Percentiles rank a stretch among this genome's conserved stretches.
These are phyloP conservation scores for Nomada fucata DNA, from an alignment of 2,888 invertebrate genomes.

Conservation along the genomic window DNA sequence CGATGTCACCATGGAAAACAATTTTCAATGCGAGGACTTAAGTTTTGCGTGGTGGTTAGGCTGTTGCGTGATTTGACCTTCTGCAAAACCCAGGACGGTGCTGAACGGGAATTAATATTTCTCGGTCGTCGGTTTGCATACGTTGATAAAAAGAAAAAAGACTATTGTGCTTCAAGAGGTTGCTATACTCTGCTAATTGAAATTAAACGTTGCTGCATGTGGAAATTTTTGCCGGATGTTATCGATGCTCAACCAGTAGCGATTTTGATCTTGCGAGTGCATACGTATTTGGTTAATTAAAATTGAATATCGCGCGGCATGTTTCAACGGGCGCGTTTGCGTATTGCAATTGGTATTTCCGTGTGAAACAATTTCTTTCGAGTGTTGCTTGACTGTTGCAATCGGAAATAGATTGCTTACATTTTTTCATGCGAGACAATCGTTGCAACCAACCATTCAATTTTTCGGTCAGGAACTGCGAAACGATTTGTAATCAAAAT, in stretches of 20 bases:
- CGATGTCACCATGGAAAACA: constrained; percentile 8
- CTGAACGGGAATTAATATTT: not conserved
- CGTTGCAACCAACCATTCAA: not conserved
- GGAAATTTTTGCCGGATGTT: not conserved
- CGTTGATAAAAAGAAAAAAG: not conserved
- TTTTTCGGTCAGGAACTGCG: not conserved
- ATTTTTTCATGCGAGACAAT: not conserved
- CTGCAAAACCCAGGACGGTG: not conserved
- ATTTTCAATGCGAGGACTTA: not conserved
- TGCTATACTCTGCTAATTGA: not conserved
- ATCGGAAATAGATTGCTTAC: not conserved
- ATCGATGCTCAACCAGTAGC: not conserved
- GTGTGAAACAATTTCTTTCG: constrained; percentile 16
- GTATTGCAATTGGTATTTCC: constrained; percentile 3
- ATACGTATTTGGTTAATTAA: not conserved
- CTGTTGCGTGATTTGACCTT: not conserved
- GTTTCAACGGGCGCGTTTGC: not conserved
- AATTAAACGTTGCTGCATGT: not conserved
- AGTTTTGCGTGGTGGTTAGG: too few species aligned
- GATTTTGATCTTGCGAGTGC: not conserved
- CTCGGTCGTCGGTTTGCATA: not conserved
- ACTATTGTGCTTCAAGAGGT: not conserved
- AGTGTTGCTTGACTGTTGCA: not conserved
- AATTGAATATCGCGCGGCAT: not conserved
- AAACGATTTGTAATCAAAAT: not conserved